A percentile compares a stretch with the other conserved stretches of the same genome.
phyloP scores from a whole-genome alignment of 2,888 invertebrate genomes.

The Chrysolina oricalcia region DNA sequence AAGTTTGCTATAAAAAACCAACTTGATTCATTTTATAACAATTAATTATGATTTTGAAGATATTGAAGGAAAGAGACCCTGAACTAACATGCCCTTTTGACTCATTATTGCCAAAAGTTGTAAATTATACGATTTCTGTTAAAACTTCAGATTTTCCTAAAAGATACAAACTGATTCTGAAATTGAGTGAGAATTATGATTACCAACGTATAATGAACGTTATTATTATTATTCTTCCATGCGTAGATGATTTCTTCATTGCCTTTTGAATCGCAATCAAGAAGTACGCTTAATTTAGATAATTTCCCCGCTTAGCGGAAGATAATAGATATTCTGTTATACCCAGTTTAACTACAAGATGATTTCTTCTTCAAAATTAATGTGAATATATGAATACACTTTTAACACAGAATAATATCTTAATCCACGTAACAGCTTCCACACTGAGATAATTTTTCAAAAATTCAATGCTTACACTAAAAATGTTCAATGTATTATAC shows the following conservation, averaged over 20 bases:
- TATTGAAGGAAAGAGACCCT: too few relatives aligned
- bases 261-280: background rate
- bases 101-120: too few relatives aligned
- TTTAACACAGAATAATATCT: background rate
- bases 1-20: too few relatives aligned
- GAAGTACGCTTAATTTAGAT: background rate
- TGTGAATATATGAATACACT: background rate
- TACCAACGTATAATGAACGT: background rate
- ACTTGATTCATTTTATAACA: too few relatives aligned
- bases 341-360: background rate
- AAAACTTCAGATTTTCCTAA: too few relatives aligned
- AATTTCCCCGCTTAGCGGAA: background rate
- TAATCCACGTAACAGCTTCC: background rate
- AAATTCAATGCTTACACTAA: too few relatives aligned
- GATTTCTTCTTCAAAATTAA: background rate
- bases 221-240: background rate
- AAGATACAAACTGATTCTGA: too few relatives aligned
- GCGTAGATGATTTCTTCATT: conserved; percentile 11
- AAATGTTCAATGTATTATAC: too few relatives aligned
- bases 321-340: background rate
- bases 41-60: too few relatives aligned
- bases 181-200: background rate
- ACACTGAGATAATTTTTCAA: too few relatives aligned
- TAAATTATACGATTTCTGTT: too few relatives aligned
- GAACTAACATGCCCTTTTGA: too few relatives aligned